Base-by-base conservation (phyloP, 2,888 invertebrate species). In the Drosophila barbarae region DNA sequence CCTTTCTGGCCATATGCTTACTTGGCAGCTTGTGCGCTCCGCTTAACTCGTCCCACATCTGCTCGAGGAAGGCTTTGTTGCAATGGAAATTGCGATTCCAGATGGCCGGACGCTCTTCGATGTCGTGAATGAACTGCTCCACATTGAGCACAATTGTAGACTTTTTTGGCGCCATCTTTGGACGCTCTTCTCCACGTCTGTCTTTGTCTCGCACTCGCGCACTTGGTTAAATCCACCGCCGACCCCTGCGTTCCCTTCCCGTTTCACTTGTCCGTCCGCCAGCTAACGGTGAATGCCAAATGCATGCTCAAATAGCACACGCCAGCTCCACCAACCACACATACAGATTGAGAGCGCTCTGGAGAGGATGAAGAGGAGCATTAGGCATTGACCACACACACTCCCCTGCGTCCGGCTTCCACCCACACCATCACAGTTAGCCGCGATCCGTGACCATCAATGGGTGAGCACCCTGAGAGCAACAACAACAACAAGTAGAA, bases 11-110 rank as follows among this genome's bases (percentile, higher is more conserved):
- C 38, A 44, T 28, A 30, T 26, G 87, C 87, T 87, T 87, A 89
- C 89, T 89, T 66, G 89, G 88, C 64, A 89, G 67, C 72, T 88
- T 88, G 72, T 89, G 89, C 59, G 86, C 86, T 35, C 84, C 76
- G 21, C 89, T 87, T 35, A 90, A 67, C 69, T 90, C 89, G 73
- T 88, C 88, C 90, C 90, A 90, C 85, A 89, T 89, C 73, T 89
- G 88, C 64, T 90, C 89, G 36, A 89, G 85, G 68, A 89, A 90
- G 9, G 87, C 87, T 71, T 90, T 90, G 71, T 90, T 90, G 71
- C 89, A 89, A 70, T 89, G 89, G 72, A 89, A 89, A 75, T 89
- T 90, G 49, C 89, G 89, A 82, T 90, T 89, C 90, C 90, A 90
- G 72, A 90, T 90, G 54, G 89, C 89, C 35, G 89, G 89, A 44